Evolutionary conservation across 2,888 invertebrate genomes (phyloP).

Genomic region (Scaeva pyrastri): DNA sequence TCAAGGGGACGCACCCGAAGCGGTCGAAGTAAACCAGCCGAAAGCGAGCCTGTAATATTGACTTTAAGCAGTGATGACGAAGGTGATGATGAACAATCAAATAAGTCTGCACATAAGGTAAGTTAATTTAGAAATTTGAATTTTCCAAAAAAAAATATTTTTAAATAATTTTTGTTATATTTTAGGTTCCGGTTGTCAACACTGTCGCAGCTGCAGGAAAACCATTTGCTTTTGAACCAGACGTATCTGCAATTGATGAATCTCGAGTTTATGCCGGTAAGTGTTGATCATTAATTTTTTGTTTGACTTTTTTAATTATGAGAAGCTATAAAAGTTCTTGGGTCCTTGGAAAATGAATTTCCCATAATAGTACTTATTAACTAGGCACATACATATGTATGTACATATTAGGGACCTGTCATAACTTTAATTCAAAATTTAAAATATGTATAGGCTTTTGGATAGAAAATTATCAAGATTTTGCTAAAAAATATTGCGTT

Average conservation of each 20-base stretch:
- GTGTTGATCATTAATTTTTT: conserved; percentile 40
- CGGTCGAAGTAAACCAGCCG: conserved; percentile 84
- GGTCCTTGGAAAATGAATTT: too few species aligned
- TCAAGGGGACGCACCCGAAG: conserved; percentile 83
- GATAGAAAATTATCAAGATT: too few species aligned
- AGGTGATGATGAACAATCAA: conserved; percentile 82
- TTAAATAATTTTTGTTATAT: not conserved
- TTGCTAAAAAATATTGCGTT: too few species aligned
- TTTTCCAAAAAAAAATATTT: not conserved
- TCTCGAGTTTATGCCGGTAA: conserved; percentile 80
- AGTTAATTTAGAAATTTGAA: conserved; percentile 43
- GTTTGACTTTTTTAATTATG: too few species aligned
- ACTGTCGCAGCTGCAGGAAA: conserved; percentile 74
- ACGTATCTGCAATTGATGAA: conserved; percentile 81
- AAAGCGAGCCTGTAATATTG: conserved; percentile 88
- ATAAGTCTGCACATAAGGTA: conserved; percentile 78
- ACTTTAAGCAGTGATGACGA: conserved; percentile 90
- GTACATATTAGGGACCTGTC: too few species aligned
- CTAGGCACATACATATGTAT: too few species aligned
- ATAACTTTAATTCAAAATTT: too few species aligned
- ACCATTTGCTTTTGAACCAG: conserved; percentile 81
- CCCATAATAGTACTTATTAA: too few species aligned
- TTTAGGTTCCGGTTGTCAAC: conserved; percentile 71
- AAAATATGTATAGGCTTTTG: too few species aligned
- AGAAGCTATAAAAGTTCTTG: too few species aligned